phyloP scores from a whole-genome alignment of 2,113 vertebrate species.

The Phrynosoma platyrhinos region DNA sequence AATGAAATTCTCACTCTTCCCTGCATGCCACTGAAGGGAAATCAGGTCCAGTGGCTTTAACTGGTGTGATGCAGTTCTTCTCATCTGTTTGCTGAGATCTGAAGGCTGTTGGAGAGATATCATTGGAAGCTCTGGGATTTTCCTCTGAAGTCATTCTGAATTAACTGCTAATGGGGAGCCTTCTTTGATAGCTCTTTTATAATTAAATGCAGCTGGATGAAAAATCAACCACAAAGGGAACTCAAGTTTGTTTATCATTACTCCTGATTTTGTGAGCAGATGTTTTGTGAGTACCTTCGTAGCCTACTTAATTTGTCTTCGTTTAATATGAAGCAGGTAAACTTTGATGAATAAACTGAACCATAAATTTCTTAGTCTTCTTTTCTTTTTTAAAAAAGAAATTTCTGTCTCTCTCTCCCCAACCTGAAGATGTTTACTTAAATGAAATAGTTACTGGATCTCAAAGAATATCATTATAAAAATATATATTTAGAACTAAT shows the following conservation, averaged over 20 bases:
- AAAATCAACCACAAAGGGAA: constrained; percentile 85
- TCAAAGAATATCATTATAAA: background rate
- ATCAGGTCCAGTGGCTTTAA: constrained; percentile 60
- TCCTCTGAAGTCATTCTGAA: constrained; percentile 85
- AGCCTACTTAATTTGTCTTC: constrained; percentile 81
- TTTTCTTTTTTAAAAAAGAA: constrained; percentile 60
- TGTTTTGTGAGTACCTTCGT: constrained; percentile 82
- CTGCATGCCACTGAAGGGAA: constrained; percentile 40
- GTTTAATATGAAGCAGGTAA: constrained; percentile 82
- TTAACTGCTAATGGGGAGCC: constrained; percentile 84
- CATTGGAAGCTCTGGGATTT: constrained; percentile 82
- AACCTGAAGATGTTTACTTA: background rate
- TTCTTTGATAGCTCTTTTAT: constrained; percentile 85
- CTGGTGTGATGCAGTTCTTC: constrained; percentile 64
- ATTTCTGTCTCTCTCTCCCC: constrained; percentile 69
- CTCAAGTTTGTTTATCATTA: constrained; percentile 85
- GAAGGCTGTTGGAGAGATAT: constrained; percentile 77
- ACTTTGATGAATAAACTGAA: constrained; percentile 84
- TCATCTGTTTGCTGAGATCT: constrained; percentile 73
- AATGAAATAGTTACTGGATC: background rate
- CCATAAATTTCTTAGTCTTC: constrained; percentile 75
- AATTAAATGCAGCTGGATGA: constrained; percentile 86
- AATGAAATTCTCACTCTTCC: background rate
- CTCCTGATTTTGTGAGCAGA: constrained; percentile 83
- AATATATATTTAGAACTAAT: background rate